These are phyloP conservation scores for Athene noctua DNA, from an alignment of 2,113 vertebrate species.

Conservation along the genomic window DNA sequence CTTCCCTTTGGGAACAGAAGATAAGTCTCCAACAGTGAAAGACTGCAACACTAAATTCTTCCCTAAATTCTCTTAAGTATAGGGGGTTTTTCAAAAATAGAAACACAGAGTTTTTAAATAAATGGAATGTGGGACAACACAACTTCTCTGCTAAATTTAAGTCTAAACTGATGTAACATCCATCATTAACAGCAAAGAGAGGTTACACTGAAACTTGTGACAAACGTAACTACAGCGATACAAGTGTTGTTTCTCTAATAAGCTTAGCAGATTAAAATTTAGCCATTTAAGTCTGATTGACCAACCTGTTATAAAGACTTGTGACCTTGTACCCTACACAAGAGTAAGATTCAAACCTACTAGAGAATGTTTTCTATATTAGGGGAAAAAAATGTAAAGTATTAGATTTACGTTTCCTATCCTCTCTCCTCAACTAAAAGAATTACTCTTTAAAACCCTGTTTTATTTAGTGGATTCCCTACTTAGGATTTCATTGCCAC, in stretches of 20 bases:
- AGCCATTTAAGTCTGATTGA: conserved; percentile 43
- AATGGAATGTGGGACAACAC: not conserved
- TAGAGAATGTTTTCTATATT: not conserved
- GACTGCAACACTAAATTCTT: not conserved
- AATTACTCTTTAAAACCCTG: not conserved
- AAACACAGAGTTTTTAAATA: not conserved
- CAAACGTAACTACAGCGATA: not conserved
- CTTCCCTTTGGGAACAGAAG: not conserved
- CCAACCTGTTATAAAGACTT: not conserved
- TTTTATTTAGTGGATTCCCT: not conserved
- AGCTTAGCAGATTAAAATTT: conserved; percentile 60
- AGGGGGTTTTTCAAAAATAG: not conserved
- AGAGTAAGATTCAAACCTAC: not conserved
- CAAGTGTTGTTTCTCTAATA: not conserved
- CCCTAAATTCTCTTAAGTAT: not conserved
- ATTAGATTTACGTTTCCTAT: not conserved
- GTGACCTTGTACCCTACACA: not conserved
- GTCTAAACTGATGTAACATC: not conserved
- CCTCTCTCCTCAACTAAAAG: not conserved
- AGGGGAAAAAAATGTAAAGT: not conserved
- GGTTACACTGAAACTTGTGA: not conserved
- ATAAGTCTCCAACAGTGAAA: not conserved
- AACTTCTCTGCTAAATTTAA: not conserved
- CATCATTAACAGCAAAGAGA: not conserved
- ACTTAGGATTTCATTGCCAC: not conserved